Evolutionary conservation across 2,113 vertebrate species (phyloP).

Genomic region (Neotragus pygmaeus): DNA sequence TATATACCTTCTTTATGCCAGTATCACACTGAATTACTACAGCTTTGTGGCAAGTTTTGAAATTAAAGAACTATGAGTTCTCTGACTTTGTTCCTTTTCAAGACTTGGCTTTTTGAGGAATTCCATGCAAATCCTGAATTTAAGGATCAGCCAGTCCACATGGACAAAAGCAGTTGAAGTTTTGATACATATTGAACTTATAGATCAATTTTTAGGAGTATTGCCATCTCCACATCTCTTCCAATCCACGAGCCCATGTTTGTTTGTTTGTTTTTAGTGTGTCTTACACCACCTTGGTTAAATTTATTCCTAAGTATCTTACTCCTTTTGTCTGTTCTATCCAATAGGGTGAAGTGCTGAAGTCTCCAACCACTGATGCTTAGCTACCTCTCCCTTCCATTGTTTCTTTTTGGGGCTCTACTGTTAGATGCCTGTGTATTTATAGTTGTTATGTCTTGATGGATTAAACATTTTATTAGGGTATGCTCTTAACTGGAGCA

Average conservation of each 20-base stretch:
- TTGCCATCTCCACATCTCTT: neutral
- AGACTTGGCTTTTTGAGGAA: neutral
- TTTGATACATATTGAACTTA: neutral
- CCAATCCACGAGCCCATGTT: too few relatives aligned
- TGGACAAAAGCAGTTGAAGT: neutral
- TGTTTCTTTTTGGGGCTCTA: neutral
- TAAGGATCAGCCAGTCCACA: neutral
- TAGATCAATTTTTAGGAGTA: neutral
- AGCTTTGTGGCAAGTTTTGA: neutral
- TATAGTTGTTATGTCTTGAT: neutral
- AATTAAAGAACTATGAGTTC: neutral
- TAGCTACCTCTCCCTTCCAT: neutral
- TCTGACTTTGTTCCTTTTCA: neutral
- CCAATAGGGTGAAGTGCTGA: neutral
- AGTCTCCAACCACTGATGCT: neutral
- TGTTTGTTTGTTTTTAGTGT: neutral
- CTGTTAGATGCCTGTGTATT: neutral
- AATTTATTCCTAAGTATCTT: neutral
- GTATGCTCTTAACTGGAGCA: neutral
- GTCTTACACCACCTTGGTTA: neutral
- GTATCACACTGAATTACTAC: neutral
- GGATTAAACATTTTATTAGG: neutral
- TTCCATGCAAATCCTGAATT: neutral
- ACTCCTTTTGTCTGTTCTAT: neutral
- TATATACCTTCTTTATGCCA: neutral